Conservation (phyloP, 2,888 invertebrate species). For the Caenorhabditis panamensis region DNA sequence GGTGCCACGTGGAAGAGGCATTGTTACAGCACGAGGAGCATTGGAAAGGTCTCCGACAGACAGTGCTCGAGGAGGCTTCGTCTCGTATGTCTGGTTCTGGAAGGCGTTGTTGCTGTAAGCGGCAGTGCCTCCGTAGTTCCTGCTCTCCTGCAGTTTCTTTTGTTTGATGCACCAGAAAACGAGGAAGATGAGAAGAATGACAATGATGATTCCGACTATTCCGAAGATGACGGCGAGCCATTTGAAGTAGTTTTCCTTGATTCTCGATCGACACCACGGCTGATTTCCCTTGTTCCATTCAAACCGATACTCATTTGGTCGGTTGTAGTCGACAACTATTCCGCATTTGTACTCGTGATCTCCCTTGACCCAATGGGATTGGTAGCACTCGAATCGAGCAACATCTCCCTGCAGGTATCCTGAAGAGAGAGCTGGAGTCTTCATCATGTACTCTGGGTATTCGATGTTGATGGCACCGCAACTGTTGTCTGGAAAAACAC, state of each 20-base stretch:
- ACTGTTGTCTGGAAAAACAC: conserved; percentile 79
- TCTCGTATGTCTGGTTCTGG: conserved; percentile 61
- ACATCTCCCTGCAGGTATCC: conserved; percentile 80
- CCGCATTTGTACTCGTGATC: conserved; percentile 79
- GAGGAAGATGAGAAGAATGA: conserved; percentile 70
- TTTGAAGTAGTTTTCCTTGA: conserved; percentile 80
- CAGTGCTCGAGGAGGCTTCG: conserved; percentile 50
- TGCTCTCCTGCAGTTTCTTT: conserved; percentile 59
- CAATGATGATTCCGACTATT: conserved; percentile 68
- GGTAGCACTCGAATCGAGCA: conserved; percentile 79
- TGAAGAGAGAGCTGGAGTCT: conserved; percentile 77
- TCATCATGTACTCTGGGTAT: conserved; percentile 81
- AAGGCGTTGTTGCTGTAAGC: conserved; percentile 60
- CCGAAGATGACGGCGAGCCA: conserved; percentile 79
- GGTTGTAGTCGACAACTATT: conserved; percentile 77
- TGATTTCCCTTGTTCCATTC: conserved; percentile 81
- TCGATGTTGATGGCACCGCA: conserved; percentile 81
- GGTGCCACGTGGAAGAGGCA: conserved; percentile 48
- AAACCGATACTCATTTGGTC: conserved; percentile 78
- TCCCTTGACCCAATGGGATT: conserved; percentile 80
- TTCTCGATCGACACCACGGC: conserved; percentile 80
- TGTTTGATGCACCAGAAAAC: conserved; percentile 74
- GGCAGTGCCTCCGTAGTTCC: conserved; percentile 51
- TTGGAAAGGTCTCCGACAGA: conserved; percentile 60
- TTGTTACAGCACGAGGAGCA: conserved; percentile 52